phyloP scores from a whole-genome alignment of 2,888 invertebrate species.

The Pristionchus fissidentatus region DNA sequence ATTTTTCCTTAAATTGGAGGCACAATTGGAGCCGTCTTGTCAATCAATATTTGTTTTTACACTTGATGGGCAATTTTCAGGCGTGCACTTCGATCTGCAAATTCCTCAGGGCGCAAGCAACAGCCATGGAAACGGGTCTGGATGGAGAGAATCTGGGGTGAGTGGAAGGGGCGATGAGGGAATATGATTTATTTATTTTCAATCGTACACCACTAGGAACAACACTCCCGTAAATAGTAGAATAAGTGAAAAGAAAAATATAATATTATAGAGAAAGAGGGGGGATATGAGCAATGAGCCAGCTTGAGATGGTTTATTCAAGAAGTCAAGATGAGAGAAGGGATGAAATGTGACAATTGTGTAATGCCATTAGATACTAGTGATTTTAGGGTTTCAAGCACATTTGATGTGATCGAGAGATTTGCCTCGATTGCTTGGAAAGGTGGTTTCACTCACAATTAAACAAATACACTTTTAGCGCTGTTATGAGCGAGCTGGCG shows the following conservation, averaged over 20 bases:
- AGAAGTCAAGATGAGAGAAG: too few species aligned
- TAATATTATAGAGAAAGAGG: background rate
- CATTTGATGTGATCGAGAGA: background rate
- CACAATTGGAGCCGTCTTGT: background rate
- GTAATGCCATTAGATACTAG: too few species aligned
- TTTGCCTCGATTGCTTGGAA: constrained; percentile 75
- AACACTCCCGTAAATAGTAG: too few species aligned
- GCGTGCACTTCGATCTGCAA: constrained; percentile 76
- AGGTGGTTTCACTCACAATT: background rate
- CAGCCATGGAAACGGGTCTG: background rate
- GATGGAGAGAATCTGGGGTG: constrained; percentile 37
- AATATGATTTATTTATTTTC: constrained; percentile 66
- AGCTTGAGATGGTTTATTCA: too few species aligned
- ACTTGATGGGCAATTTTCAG: constrained; percentile 40
- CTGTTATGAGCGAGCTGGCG: constrained; percentile 76
- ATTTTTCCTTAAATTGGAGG: too few species aligned
- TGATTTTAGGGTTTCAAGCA: too few species aligned
- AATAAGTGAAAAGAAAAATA: too few species aligned
- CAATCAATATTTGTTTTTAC: background rate
- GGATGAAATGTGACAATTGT: too few species aligned
- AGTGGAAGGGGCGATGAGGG: constrained; percentile 82
- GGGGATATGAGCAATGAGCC: too few species aligned
- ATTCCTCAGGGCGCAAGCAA: constrained; percentile 79
- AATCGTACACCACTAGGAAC: background rate
- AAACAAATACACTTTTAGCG: constrained; percentile 74